Evolutionary conservation across 2,113 vertebrate genomes (phyloP).

Genomic region (Sinocyclocheilus rhinocerous): DNA sequence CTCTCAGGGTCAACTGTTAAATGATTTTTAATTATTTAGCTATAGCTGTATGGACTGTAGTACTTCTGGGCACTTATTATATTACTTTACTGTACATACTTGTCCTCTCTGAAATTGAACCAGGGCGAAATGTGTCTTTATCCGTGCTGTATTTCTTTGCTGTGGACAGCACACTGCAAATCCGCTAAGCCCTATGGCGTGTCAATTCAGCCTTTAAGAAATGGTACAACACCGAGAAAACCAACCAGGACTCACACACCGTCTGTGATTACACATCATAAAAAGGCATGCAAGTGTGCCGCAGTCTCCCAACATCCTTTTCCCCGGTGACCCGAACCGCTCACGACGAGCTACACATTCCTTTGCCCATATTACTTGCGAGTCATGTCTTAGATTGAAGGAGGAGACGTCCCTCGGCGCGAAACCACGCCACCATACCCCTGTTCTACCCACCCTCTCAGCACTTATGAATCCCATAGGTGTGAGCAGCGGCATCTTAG

Average conservation of each 20-base stretch:
- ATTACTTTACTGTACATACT: not conserved
- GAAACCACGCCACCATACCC: not conserved
- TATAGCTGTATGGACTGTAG: not conserved
- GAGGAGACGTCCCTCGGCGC: not conserved
- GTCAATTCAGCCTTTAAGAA: constrained; percentile 27
- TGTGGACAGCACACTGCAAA: constrained; percentile 1
- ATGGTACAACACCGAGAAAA: constrained; percentile 10
- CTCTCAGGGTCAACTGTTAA: too few relatives aligned
- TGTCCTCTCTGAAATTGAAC: not conserved
- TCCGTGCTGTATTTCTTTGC: not conserved
- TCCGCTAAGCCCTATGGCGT: not conserved
- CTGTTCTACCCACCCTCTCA: constrained; percentile 14
- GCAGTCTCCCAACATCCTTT: constrained; percentile 10
- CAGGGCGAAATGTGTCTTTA: not conserved
- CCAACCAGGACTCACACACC: not conserved
- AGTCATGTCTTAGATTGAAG: not conserved
- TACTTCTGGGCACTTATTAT: not conserved
- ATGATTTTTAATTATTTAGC: not conserved
- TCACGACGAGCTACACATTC: constrained; percentile 4
- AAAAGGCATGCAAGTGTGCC: not conserved
- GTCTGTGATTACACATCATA: constrained; percentile 26
- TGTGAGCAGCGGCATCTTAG: not conserved
- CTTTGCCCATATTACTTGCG: not conserved
- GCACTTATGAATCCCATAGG: constrained; percentile 39
- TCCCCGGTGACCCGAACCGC: not conserved